These are phyloP conservation scores for Tenthredo livida DNA, from an alignment of 2,888 invertebrate species.

Conservation along the genomic window DNA sequence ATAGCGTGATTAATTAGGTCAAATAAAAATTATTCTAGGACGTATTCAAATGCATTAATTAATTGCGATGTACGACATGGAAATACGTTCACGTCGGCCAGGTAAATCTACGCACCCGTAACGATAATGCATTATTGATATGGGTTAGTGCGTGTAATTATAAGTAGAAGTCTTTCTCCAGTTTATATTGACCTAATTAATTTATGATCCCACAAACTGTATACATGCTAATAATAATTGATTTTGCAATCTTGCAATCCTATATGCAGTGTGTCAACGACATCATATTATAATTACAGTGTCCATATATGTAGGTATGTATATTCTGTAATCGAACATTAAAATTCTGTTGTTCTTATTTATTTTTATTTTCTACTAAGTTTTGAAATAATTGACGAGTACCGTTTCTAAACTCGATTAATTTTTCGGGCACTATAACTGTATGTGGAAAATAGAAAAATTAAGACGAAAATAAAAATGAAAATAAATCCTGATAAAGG, in stretches of 20 bases:
- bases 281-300: no score
- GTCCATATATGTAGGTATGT: no score
- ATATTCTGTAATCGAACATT: neutral
- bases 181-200: conserved; percentile 16
- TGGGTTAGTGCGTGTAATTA: neutral
- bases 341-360: neutral
- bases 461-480: neutral
- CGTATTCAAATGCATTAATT: neutral
- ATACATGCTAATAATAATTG: neutral
- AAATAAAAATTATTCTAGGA: neutral
- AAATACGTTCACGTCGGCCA: conserved; percentile 27
- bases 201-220: neutral
- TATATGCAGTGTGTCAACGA: neutral
- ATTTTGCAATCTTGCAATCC: neutral
- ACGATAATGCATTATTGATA: conserved; percentile 8
- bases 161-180: conserved; percentile 6
- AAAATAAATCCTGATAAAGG: neutral
- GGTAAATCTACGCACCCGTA: conserved; percentile 27
- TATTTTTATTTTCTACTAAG: neutral
- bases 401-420: neutral
- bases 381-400: neutral
- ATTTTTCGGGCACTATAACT: no score
- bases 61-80: neutral
- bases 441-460: neutral
- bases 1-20: neutral